Percentiles rank a stretch among this genome's conserved stretches.
Evolutionary conservation across 2,797 vertebrate species (phyloP).

Genomic region (Pseudochromis fuscus): DNA sequence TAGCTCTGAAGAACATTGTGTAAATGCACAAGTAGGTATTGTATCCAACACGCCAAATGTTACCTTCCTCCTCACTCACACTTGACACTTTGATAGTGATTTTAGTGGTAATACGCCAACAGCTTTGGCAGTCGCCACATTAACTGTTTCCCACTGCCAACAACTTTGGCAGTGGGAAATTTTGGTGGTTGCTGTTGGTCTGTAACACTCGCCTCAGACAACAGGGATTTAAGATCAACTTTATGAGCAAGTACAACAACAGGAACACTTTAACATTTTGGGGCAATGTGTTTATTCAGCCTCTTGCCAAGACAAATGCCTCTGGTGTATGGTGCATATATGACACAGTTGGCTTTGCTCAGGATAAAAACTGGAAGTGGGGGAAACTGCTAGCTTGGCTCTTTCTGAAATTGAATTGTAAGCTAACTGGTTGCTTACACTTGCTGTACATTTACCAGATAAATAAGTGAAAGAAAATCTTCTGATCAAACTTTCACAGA

Average conservation of each 20-base stretch:
- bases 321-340: neutral
- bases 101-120: constrained; percentile 17
- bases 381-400: neutral
- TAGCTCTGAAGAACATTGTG: constrained; percentile 32
- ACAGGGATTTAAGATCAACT: constrained; percentile 9
- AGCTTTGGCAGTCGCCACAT: constrained; percentile 6
- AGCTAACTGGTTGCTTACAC: constrained; percentile 18
- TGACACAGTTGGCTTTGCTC: constrained; percentile 15
- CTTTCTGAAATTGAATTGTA: neutral
- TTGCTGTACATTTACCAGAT: neutral
- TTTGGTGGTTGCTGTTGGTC: constrained; percentile 12
- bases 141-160: neutral
- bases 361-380: constrained; percentile 2
- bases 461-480: constrained; percentile 1
- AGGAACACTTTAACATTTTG: constrained; percentile 5
- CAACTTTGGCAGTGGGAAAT: constrained; percentile 8
- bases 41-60: constrained; percentile 36
- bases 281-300: neutral
- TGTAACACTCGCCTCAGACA: constrained; percentile 3
- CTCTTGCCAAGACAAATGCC: neutral
- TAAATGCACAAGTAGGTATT: neutral
- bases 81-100: constrained; percentile 11
- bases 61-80: constrained; percentile 11
- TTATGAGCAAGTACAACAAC: neutral
- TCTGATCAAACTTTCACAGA: neutral